Conservation (phyloP, 2,797 vertebrate genomes). For the Acipenser transmontanus region DNA sequence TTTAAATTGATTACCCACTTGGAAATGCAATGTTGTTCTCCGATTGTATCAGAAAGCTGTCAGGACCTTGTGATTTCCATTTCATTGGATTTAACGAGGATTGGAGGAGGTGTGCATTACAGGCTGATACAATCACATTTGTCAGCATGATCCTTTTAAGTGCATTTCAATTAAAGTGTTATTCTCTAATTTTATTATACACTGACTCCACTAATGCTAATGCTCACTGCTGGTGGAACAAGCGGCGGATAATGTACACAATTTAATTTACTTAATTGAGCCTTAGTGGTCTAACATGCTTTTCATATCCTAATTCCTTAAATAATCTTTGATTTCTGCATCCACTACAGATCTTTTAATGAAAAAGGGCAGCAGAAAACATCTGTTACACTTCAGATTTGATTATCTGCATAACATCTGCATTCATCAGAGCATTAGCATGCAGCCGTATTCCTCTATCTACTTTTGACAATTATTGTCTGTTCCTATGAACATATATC, state of each 20-base stretch:
- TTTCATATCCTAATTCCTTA: slow-evolving; percentile 90
- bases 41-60: slow-evolving; percentile 82
- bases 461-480: slow-evolving; percentile 54
- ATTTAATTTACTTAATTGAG: slow-evolving; percentile 98
- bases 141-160: slow-evolving; percentile 96
- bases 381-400: slow-evolving; percentile 63
- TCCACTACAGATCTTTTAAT: slow-evolving; percentile 76
- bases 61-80: slow-evolving; percentile 76
- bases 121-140: slow-evolving; percentile 90
- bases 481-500: slow-evolving; percentile 34
- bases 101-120: slow-evolving; percentile 76
- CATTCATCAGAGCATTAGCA: slow-evolving; percentile 67
- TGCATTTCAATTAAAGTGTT: slow-evolving; percentile 95
- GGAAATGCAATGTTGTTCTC: slow-evolving; percentile 58
- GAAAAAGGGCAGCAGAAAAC: slow-evolving; percentile 73
- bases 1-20: slow-evolving; percentile 82
- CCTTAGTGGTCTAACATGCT: slow-evolving; percentile 81
- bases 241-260: slow-evolving; percentile 82
- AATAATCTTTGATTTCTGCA: slow-evolving; percentile 81
- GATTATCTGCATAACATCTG: slow-evolving; percentile 76
- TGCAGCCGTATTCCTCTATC: slow-evolving; percentile 46
- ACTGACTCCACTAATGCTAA: slow-evolving; percentile 63
- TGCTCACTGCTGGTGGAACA: slow-evolving; percentile 69
- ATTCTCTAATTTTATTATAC: slow-evolving; percentile 96
- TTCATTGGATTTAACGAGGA: slow-evolving; percentile 88